These are phyloP conservation scores for Cantharis nigra DNA, from an alignment of 2,888 invertebrate genomes.

Conservation along the genomic window DNA sequence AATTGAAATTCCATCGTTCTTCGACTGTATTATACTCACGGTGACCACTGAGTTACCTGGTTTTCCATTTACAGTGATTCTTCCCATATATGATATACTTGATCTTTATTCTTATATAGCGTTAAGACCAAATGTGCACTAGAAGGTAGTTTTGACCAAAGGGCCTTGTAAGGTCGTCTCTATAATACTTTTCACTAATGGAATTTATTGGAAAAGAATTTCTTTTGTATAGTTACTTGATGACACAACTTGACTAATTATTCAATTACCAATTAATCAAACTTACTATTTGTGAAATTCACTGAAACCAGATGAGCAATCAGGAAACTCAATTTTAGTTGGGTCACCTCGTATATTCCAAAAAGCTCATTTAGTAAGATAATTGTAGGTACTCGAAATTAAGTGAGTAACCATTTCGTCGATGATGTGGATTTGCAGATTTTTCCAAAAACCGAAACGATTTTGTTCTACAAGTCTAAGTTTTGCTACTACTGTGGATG, in stretches of 20 bases:
- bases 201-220: not conserved
- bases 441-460: not conserved
- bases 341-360: not conserved
- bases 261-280: not conserved
- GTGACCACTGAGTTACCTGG: conserved; percentile 54
- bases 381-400: not conserved
- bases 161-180: conserved; percentile 56
- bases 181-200: conserved; percentile 37
- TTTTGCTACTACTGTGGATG: not conserved
- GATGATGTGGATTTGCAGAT: not conserved
- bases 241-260: not conserved
- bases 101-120: conserved; percentile 59
- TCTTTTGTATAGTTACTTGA: not conserved
- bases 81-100: conserved; percentile 59
- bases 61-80: conserved; percentile 59
- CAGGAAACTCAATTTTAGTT: conserved; percentile 1
- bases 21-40: conserved; percentile 41
- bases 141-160: conserved; percentile 51
- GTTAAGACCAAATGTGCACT: conserved; percentile 52
- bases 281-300: conserved; percentile 2
- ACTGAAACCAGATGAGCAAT: conserved; percentile 10
- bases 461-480: not conserved
- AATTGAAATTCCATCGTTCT: conserved; percentile 42
- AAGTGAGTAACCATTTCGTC: not conserved
- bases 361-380: not conserved